Conservation (phyloP, 2,888 invertebrate species). For the Brachypalpus laphriformis region DNA sequence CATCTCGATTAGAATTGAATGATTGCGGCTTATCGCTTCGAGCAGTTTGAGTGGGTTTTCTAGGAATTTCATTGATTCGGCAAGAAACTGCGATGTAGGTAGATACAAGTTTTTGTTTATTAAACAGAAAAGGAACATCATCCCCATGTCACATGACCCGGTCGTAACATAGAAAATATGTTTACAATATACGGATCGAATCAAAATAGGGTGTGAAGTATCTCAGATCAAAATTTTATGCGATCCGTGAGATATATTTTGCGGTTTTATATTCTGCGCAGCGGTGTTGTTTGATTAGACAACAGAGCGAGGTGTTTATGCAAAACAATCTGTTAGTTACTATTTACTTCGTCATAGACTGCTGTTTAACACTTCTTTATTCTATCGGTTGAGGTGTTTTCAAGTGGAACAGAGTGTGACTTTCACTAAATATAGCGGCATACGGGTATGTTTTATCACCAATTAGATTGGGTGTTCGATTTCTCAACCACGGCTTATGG, state of each 20-base stretch:
- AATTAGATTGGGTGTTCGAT: background rate
- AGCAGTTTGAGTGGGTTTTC: background rate
- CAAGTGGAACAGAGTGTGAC: background rate
- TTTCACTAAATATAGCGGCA: background rate
- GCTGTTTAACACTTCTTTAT: background rate
- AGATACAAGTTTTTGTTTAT: background rate
- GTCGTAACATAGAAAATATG: background rate
- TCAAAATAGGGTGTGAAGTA: background rate
- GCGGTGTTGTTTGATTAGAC: background rate
- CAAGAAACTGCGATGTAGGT: background rate
- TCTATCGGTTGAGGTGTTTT: background rate
- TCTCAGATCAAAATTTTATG: background rate
- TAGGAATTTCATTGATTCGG: background rate
- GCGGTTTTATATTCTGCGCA: background rate
- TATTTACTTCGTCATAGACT: background rate
- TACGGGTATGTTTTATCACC: background rate
- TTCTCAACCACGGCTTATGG: background rate
- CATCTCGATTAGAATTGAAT: background rate
- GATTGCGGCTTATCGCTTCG: background rate
- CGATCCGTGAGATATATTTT: background rate
- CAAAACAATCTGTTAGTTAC: background rate
- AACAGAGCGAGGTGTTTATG: background rate
- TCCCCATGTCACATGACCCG: background rate
- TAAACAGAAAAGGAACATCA: background rate
- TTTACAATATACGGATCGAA: background rate